Evolutionary conservation across 2,888 invertebrate genomes (phyloP).

Genomic region (Autographa pulchrina): DNA sequence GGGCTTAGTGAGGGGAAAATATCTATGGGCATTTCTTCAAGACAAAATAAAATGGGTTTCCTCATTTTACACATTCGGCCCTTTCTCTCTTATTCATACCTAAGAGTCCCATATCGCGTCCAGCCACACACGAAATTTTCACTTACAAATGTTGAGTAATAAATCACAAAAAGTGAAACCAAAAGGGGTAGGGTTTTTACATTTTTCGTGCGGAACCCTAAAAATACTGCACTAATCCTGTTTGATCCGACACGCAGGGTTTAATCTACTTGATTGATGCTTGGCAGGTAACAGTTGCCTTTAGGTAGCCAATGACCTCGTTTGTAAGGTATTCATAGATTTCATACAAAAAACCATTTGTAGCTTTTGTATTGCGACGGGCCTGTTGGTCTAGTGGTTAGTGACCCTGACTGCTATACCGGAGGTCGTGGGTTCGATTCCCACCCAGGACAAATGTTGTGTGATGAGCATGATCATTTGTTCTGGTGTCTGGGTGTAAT

Average conservation of each 20-base stretch:
- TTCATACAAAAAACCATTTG: not conserved
- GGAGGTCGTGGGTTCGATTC: too few species aligned
- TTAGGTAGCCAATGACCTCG: not conserved
- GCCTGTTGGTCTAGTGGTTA: too few species aligned
- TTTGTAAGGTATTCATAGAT: constrained; percentile 1
- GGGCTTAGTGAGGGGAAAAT: too few species aligned
- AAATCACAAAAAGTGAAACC: not conserved
- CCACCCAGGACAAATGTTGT: too few species aligned
- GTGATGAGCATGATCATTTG: too few species aligned
- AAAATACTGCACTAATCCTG: constrained; percentile 3
- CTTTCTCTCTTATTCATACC: not conserved
- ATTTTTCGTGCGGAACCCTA: not conserved
- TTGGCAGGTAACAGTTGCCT: not conserved
- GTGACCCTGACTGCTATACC: too few species aligned
- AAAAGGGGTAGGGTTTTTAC: not conserved
- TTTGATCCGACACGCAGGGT: not conserved
- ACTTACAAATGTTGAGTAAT: not conserved
- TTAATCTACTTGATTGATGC: constrained; percentile 4
- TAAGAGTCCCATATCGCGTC: not conserved
- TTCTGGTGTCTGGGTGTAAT: too few species aligned
- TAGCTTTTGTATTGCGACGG: not conserved
- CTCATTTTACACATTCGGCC: too few species aligned
- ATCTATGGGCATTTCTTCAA: too few species aligned
- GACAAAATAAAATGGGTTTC: too few species aligned
- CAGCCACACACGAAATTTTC: not conserved